These are phyloP conservation scores for Xanthorhoe spadicearia DNA, from an alignment of 2,888 invertebrate genomes.

Conservation along the genomic window DNA sequence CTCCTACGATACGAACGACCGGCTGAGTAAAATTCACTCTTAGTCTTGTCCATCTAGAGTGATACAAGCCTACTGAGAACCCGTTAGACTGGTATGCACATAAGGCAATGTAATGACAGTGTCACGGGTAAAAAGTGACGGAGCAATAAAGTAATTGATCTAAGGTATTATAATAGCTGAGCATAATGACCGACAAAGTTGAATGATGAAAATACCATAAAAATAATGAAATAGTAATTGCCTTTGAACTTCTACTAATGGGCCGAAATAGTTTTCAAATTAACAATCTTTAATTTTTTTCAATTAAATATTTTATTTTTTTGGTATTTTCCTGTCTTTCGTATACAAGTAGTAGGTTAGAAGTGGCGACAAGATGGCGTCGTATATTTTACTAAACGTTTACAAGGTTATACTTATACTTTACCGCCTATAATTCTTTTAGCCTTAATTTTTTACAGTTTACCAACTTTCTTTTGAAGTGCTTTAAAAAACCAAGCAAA, in stretches of 20 bases:
- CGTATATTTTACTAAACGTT: too few species aligned
- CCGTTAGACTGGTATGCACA: constrained; percentile 59
- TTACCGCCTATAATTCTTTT: too few species aligned
- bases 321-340: too few species aligned
- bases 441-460: too few species aligned
- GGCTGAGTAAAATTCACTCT: too few species aligned
- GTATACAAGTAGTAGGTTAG: too few species aligned
- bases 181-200: constrained; percentile 21
- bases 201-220: not conserved
- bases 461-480: too few species aligned
- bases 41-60: not conserved
- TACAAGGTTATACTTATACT: too few species aligned
- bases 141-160: constrained; percentile 31
- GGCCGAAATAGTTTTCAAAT: not conserved
- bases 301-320: too few species aligned
- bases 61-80: constrained; percentile 53
- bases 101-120: constrained; percentile 50
- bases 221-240: not conserved
- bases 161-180: constrained; percentile 26
- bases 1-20: too few species aligned
- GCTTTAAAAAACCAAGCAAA: not conserved
- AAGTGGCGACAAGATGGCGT: too few species aligned
- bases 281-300: not conserved
- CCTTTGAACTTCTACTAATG: not conserved
- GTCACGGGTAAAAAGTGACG: constrained; percentile 38